Evolutionary conservation across 2,797 vertebrate species (phyloP).

Genomic region (Pangasius mekongensis): DNA sequence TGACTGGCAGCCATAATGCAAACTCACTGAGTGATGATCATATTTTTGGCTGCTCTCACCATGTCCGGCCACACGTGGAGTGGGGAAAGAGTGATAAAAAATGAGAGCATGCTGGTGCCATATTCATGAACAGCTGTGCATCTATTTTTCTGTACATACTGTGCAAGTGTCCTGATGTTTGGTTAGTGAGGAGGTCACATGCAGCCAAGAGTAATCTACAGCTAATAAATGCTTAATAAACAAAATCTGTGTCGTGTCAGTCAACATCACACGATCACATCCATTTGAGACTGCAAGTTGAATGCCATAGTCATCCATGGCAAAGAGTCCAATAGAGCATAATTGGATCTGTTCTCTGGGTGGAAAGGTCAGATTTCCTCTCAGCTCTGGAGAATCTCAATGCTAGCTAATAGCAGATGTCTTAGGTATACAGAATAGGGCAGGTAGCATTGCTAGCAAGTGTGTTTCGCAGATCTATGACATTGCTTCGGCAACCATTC

Average conservation of each 20-base stretch:
- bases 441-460: background rate
- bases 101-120: background rate
- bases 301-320: background rate
- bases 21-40: conserved; percentile 20
- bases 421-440: background rate
- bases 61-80: conserved; percentile 3
- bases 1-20: conserved; percentile 39
- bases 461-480: background rate
- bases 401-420: background rate
- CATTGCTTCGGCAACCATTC: background rate
- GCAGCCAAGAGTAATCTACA: background rate
- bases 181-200: background rate
- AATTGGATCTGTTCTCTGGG: background rate
- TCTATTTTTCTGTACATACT: conserved; percentile 1
- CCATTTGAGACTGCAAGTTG: background rate
- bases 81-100: background rate
- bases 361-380: background rate
- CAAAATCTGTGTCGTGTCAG: background rate
- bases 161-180: background rate
- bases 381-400: background rate
- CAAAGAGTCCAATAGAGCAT: background rate
- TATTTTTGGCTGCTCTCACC: conserved; percentile 34
- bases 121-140: conserved; percentile 38
- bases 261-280: background rate
- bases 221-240: conserved; percentile 7